phyloP scores from a whole-genome alignment of 2,113 vertebrate genomes.

The Myocastor coypus region DNA sequence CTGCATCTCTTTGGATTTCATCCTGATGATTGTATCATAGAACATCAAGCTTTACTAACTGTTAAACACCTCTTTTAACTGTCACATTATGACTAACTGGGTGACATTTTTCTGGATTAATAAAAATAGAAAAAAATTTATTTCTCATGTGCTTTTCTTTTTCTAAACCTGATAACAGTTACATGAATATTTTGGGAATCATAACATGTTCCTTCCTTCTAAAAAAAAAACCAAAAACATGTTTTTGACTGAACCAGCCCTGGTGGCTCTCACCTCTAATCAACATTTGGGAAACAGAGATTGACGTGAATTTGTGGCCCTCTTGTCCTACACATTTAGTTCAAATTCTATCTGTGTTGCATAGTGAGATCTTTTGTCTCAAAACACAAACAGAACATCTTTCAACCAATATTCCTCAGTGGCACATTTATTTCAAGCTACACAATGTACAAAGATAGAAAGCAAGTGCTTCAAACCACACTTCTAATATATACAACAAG shows the following conservation, averaged over 20 bases:
- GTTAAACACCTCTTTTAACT: neutral
- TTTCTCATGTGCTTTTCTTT: neutral
- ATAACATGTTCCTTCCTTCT: neutral
- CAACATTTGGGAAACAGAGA: neutral
- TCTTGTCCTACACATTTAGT: neutral
- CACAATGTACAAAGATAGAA: neutral
- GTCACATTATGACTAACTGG: neutral
- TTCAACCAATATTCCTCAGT: neutral
- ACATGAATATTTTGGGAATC: neutral
- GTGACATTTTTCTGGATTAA: neutral
- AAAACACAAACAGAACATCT: neutral
- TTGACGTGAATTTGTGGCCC: neutral
- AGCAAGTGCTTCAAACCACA: neutral
- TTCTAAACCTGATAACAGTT: neutral
- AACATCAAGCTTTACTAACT: neutral
- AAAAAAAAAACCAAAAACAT: too few relatives aligned
- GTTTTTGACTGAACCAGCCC: neutral
- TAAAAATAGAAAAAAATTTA: neutral
- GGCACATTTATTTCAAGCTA: neutral
- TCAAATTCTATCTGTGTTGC: neutral
- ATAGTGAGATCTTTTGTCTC: neutral
- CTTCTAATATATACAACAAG: neutral
- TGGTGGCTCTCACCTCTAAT: neutral
- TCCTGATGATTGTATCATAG: neutral
- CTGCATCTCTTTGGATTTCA: neutral